Evolutionary conservation across 2,113 vertebrate species (phyloP).

Genomic region (Neogale vison): DNA sequence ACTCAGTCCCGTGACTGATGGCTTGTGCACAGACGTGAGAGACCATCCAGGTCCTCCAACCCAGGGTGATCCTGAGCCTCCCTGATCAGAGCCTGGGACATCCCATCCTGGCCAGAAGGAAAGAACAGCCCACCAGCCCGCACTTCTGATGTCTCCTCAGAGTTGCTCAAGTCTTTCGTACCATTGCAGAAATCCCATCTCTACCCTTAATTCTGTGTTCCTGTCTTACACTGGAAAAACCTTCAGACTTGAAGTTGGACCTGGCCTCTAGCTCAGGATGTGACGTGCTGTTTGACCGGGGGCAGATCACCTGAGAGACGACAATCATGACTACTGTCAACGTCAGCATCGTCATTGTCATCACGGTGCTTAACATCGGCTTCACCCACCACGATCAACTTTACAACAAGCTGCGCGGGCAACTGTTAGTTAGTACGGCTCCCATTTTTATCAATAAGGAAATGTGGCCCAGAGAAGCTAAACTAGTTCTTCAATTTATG

Average conservation of each 20-base stretch:
- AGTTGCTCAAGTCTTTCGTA: neutral
- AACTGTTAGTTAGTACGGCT: neutral
- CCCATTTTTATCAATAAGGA: neutral
- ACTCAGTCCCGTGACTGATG: neutral
- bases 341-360: neutral
- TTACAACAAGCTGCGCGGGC: neutral
- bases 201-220: neutral
- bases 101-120: neutral
- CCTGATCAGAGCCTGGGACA: neutral
- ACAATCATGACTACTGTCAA: fast-evolving
- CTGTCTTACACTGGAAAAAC: neutral
- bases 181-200: neutral
- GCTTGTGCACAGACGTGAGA: neutral
- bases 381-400: neutral
- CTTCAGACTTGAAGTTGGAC: neutral
- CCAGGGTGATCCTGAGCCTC: neutral
- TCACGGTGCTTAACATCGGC: neutral
- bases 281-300: neutral
- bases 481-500: neutral
- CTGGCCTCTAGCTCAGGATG: neutral
- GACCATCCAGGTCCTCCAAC: fast-evolving
- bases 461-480: neutral
- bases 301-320: too few species aligned
- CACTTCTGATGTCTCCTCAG: neutral
- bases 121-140: slow-evolving; percentile 24